phyloP scores from a whole-genome alignment of 1,140 invertebrate genomes.

The Halyomorpha halys region DNA sequence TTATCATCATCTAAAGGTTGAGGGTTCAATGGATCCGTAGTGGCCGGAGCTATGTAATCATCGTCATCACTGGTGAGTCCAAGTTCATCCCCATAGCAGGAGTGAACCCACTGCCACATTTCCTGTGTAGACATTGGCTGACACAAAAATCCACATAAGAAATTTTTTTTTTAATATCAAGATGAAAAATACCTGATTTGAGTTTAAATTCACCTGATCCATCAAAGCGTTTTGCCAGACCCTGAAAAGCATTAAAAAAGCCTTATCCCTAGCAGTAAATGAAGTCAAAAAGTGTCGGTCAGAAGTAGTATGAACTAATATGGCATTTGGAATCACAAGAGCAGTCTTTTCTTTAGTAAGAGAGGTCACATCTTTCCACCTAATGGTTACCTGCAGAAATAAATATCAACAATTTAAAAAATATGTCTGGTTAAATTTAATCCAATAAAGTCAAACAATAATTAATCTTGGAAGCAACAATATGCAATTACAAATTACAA shows the following conservation, averaged over 20 bases:
- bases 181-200: neutral
- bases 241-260: conserved; percentile 87
- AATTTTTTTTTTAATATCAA: too few species aligned
- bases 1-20: neutral
- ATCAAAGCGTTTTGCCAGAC: conserved; percentile 92
- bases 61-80: conserved; percentile 89
- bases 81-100: conserved; percentile 82
- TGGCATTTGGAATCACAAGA: conserved; percentile 89
- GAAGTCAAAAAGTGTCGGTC: conserved; percentile 91
- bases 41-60: conserved; percentile 38
- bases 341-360: conserved; percentile 90
- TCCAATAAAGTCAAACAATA: neutral
- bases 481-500: neutral
- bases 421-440: neutral
- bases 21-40: neutral
- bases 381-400: conserved; percentile 47
- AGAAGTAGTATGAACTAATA: conserved; percentile 68
- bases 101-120: conserved; percentile 85
- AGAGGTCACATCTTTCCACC: conserved; percentile 80
- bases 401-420: conserved; percentile 18
- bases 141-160: conserved; percentile 27
- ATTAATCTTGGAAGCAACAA: too few species aligned
- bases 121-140: conserved; percentile 73
- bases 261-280: conserved; percentile 82
- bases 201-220: conserved; percentile 52